phyloP scores from a whole-genome alignment of 2,888 invertebrate genomes.

The Cheilosia impressa region DNA sequence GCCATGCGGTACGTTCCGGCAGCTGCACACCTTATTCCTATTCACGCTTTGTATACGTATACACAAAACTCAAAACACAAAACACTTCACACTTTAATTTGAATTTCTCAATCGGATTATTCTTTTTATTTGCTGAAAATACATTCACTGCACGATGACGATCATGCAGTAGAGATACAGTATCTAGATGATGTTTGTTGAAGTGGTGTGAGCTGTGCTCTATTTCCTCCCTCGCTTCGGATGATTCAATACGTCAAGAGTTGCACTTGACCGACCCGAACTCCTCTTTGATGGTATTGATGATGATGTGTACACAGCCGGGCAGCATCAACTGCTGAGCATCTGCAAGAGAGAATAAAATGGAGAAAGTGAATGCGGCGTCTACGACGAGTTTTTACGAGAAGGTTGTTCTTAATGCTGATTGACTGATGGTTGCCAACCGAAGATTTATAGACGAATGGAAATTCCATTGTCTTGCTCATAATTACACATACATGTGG shows the following conservation, averaged over 20 bases:
- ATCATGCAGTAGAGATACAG: slow-evolving; percentile 58
- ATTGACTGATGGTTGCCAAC: slow-evolving; percentile 60
- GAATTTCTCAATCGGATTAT: slow-evolving; percentile 71
- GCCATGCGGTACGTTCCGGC: slow-evolving; percentile 32
- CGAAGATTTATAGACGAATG: slow-evolving; percentile 22
- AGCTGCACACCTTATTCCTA: slow-evolving; percentile 65
- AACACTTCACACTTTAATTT: slow-evolving; percentile 68
- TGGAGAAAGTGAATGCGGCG: slow-evolving; percentile 38
- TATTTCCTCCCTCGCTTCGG: slow-evolving; percentile 46
- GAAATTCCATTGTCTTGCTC: slow-evolving; percentile 55
- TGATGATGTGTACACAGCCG: slow-evolving; percentile 69
- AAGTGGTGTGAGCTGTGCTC: slow-evolving; percentile 40
- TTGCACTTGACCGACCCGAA: slow-evolving; percentile 74
- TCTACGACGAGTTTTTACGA: neutral
- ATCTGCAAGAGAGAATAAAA: slow-evolving; percentile 57
- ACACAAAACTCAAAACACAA: slow-evolving; percentile 51
- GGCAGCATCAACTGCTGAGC: slow-evolving; percentile 72
- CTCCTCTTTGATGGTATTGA: slow-evolving; percentile 67
- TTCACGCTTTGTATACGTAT: slow-evolving; percentile 2
- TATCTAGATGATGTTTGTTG: slow-evolving; percentile 28
- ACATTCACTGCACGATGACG: slow-evolving; percentile 29
- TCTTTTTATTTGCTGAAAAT: slow-evolving; percentile 56
- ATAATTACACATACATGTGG: slow-evolving; percentile 36
- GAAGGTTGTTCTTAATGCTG: slow-evolving; percentile 55
- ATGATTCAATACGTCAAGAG: slow-evolving; percentile 71